Evolutionary conservation across 2,113 vertebrate species (phyloP).

Genomic region (Suricata suricatta): DNA sequence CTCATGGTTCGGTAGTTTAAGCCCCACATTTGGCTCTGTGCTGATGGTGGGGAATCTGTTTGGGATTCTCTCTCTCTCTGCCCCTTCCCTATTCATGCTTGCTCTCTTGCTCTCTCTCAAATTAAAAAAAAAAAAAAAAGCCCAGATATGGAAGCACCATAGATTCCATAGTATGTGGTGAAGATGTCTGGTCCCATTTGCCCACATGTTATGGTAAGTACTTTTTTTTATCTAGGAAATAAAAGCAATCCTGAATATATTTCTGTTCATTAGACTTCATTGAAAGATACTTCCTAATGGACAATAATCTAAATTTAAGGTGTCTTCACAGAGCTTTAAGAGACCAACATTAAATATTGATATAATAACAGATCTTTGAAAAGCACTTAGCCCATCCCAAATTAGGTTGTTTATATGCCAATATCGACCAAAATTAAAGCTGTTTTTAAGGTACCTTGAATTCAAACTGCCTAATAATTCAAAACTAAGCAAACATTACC

Average conservation of each 20-base stretch:
- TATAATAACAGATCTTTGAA: background rate
- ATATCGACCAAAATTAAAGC: background rate
- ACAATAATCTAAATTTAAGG: background rate
- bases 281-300: background rate
- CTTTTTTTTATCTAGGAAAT: background rate
- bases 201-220: slow-evolving; percentile 77
- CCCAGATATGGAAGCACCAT: background rate
- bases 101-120: too few species aligned
- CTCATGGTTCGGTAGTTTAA: too few species aligned
- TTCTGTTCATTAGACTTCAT: background rate
- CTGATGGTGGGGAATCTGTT: too few species aligned
- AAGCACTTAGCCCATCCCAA: background rate
- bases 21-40: too few species aligned
- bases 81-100: too few species aligned
- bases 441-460: background rate
- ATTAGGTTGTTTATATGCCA: background rate
- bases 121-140: background rate
- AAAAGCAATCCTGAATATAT: background rate
- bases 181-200: slow-evolving; percentile 73
- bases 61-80: too few species aligned
- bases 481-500: background rate
- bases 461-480: background rate
- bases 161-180: slow-evolving; percentile 55
- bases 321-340: background rate
- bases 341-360: background rate